phyloP scores from a whole-genome alignment of 2,888 invertebrate species.

The Heteromyza rotundicornis region DNA sequence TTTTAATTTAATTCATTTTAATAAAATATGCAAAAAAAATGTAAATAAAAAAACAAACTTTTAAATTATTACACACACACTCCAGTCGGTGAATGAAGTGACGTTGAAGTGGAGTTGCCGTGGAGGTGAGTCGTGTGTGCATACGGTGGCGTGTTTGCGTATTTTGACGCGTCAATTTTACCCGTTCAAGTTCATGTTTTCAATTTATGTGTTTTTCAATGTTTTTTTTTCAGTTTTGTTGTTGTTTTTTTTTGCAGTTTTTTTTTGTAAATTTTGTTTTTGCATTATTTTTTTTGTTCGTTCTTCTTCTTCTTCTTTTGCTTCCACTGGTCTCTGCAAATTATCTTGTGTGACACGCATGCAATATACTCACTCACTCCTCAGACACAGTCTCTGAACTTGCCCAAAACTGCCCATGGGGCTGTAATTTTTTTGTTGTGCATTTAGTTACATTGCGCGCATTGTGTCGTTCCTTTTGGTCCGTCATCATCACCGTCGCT shows the following conservation, averaged over 20 bases:
- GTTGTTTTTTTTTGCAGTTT: constrained; percentile 18
- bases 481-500: background rate
- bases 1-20: constrained; percentile 51
- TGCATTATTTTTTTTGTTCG: too few relatives aligned
- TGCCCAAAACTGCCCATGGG: background rate
- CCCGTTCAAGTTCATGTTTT: constrained; percentile 38
- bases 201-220: constrained; percentile 28
- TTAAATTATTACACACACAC: background rate
- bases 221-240: constrained; percentile 26
- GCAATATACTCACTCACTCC: background rate
- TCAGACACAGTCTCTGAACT: background rate
- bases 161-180: constrained; percentile 30
- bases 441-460: background rate
- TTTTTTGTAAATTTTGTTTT: background rate
- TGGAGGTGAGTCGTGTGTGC: background rate
- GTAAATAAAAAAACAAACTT: background rate
- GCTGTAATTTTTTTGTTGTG: background rate
- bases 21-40: constrained; percentile 5
- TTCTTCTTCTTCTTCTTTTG: background rate
- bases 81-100: background rate
- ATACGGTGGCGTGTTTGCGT: background rate
- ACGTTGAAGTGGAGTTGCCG: background rate
- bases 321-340: too few relatives aligned
- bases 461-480: background rate
- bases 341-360: constrained; percentile 1